Conservation (phyloP, 2,113 vertebrate genomes). For the Pseudopodoces humilis region DNA sequence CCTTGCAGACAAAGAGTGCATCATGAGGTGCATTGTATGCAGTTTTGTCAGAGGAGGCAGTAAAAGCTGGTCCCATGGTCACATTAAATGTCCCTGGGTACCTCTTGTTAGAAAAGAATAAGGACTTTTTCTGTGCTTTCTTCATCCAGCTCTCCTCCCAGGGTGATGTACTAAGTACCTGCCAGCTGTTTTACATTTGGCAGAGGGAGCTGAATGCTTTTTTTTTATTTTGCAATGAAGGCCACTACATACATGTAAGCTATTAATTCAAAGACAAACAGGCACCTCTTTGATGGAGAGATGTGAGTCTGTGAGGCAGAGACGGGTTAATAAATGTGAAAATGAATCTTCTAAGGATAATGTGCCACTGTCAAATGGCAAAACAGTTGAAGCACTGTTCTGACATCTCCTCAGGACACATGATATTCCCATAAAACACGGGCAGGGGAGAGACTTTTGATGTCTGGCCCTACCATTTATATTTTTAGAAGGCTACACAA, state of each 20-base stretch:
- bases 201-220: neutral
- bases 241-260: neutral
- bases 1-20: neutral
- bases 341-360: constrained; percentile 37
- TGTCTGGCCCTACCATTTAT: constrained; percentile 54
- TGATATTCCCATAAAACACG: neutral
- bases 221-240: neutral
- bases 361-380: constrained; percentile 10
- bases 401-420: constrained; percentile 45
- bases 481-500: constrained; percentile 60
- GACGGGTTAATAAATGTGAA: constrained; percentile 47
- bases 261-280: constrained; percentile 45
- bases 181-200: constrained; percentile 23
- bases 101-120: neutral
- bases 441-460: constrained; percentile 39
- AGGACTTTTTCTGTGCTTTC: neutral
- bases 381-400: constrained; percentile 10
- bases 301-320: neutral
- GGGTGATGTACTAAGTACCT: constrained; percentile 13
- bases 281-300: constrained; percentile 9
- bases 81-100: neutral
- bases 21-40: neutral
- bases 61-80: neutral
- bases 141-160: constrained; percentile 1
- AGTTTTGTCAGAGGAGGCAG: neutral